Evolutionary conservation across 2,888 invertebrate species (phyloP).

Genomic region (Malthinus flaveolus): DNA sequence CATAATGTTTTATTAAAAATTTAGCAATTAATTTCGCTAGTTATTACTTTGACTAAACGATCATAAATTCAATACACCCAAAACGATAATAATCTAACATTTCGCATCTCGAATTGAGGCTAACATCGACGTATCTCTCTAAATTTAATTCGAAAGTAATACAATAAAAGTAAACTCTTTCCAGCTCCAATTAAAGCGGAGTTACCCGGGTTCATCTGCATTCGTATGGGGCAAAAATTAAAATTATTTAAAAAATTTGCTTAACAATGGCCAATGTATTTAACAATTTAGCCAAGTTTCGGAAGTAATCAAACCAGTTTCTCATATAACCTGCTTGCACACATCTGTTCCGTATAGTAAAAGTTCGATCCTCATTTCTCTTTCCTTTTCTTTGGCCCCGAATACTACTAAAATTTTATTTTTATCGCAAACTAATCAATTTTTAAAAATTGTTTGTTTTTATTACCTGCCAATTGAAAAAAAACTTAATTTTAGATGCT

Average conservation of each 20-base stretch:
- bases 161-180: too few relatives aligned
- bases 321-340: slow-evolving; percentile 34
- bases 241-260: background rate
- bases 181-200: too few relatives aligned
- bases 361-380: slow-evolving; percentile 31
- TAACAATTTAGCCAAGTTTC: slow-evolving; percentile 15
- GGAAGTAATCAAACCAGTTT: slow-evolving; percentile 19
- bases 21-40: too few relatives aligned
- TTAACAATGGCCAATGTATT: slow-evolving; percentile 8
- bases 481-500: background rate
- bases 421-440: background rate
- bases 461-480: background rate
- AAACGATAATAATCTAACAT: too few relatives aligned
- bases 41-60: too few relatives aligned
- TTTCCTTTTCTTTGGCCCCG: slow-evolving; percentile 38
- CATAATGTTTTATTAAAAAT: too few relatives aligned
- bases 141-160: too few relatives aligned
- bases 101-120: too few relatives aligned
- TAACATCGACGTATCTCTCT: too few relatives aligned
- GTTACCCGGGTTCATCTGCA: too few relatives aligned
- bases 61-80: too few relatives aligned
- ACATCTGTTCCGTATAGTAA: slow-evolving; percentile 27
- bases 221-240: background rate
- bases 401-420: slow-evolving; percentile 13
- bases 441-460: slow-evolving; percentile 3